Evolutionary conservation across 2,113 vertebrate genomes (phyloP).

Genomic region (Bambusicola thoracicus): DNA sequence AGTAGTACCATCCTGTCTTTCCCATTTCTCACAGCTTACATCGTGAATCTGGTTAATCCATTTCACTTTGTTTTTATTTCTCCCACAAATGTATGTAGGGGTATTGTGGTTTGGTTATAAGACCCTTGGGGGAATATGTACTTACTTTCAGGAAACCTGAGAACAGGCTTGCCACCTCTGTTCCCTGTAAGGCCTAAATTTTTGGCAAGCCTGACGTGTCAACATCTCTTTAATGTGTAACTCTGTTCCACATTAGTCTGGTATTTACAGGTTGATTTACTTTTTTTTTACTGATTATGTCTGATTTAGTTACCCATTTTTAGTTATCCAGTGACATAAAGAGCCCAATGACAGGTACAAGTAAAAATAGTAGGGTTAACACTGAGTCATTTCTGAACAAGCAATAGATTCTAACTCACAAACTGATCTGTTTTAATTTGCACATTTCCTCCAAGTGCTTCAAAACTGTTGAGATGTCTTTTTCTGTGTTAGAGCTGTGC

Average conservation of each 20-base stretch:
- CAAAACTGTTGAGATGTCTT: not conserved
- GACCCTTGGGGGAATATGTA: not conserved
- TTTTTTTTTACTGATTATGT: not conserved
- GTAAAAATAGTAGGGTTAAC: not conserved
- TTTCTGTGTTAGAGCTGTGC: not conserved
- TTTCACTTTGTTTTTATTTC: not conserved
- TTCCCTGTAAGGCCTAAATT: not conserved
- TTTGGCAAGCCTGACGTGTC: not conserved
- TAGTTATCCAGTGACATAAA: not conserved
- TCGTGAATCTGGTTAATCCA: not conserved
- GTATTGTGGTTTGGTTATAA: not conserved
- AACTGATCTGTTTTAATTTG: not conserved
- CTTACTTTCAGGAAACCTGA: not conserved
- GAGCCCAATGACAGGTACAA: not conserved
- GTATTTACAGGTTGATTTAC: not conserved
- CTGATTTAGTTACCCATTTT: not conserved
- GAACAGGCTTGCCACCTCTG: rapidly evolving
- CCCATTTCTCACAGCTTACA: not conserved
- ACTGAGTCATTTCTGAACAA: not conserved
- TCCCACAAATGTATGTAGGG: not conserved
- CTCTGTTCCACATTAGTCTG: not conserved
- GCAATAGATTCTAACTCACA: not conserved
- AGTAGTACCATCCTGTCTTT: not conserved
- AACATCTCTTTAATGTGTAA: not conserved
- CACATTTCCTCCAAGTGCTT: not conserved